These are phyloP conservation scores for Picus viridis DNA, from an alignment of 2,797 vertebrate species.

Conservation along the genomic window DNA sequence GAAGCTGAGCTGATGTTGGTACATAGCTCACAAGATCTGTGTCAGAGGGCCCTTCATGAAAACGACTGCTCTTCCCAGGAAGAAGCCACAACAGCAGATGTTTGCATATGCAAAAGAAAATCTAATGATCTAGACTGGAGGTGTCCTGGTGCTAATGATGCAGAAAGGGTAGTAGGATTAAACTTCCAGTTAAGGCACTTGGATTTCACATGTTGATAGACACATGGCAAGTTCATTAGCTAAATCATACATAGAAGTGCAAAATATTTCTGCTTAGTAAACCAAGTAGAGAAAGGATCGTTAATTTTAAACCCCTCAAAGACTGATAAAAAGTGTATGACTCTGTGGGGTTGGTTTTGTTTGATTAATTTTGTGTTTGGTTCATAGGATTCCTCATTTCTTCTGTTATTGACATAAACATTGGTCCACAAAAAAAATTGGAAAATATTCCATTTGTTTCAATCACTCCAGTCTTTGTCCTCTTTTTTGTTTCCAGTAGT, in stretches of 20 bases:
- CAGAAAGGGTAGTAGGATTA: background rate
- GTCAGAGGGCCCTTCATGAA: fast-evolving
- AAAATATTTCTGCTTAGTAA: background rate
- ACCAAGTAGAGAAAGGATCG: background rate
- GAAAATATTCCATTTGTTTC: background rate
- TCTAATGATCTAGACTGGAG: background rate
- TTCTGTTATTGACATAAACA: background rate
- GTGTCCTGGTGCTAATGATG: background rate
- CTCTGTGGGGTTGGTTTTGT: background rate
- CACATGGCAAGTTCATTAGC: background rate
- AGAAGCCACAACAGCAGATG: background rate
- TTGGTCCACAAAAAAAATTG: background rate
- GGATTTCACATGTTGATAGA: background rate
- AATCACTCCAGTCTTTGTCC: background rate
- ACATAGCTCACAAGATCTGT: background rate
- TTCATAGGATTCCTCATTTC: background rate
- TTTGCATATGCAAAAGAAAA: background rate
- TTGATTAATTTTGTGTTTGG: background rate
- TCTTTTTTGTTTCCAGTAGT: background rate
- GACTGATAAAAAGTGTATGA: background rate
- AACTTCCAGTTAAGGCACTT: background rate
- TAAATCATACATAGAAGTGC: background rate
- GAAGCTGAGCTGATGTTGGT: background rate
- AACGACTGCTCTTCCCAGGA: background rate
- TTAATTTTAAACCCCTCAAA: background rate